Base-by-base conservation (phyloP, 2,888 invertebrate genomes). In the Schizaphis graminum region DNA sequence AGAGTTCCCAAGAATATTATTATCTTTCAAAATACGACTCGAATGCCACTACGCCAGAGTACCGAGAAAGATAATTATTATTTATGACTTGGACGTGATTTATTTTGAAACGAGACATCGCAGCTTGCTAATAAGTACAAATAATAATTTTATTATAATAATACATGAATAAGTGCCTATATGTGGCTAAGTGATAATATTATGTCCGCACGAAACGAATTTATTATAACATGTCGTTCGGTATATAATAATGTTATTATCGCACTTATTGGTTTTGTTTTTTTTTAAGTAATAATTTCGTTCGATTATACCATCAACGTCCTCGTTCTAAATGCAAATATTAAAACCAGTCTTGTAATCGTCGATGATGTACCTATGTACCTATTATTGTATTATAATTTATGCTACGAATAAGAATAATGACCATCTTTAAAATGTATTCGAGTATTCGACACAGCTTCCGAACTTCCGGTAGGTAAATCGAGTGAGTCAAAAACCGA, bases 281-380 rank as follows among this genome's bases (percentile, higher is more conserved):
- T 85, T 84, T 88, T 85, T 35, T 5, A 53, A 3, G 88, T 35
- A 41, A 89, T 26, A 89, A 89, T 35, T 77, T 35, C 26, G 41
- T 26, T 26, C 13, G n/a, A n/a, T 61, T n/a, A 67, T n/a, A 67
- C 28, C 77, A 2, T 28, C 13, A 41, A 89, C 41, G 88, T 89
- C 88, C 88, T 89, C 56, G 88, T 89, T 53, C 88, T 56, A 89
- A 89, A 89, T 89, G 41, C 77, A 35, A 77, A 35, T 77, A 77
- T 77, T 24, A 77, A 35, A 21, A 77, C 35, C 77, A 8, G 77
- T 35, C 35, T 67, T 67, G 11, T 53, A 21, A 35, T 21, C 21
- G 35, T 24, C 35, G 77, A 35, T 35, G 21, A 21, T 77, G 35
- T 21, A 5, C 16, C 1, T 53, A 53, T 53, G 49, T 67, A n/a